Evolutionary conservation across 2,888 invertebrate genomes (phyloP).

Genomic region (Tribolium freemani): DNA sequence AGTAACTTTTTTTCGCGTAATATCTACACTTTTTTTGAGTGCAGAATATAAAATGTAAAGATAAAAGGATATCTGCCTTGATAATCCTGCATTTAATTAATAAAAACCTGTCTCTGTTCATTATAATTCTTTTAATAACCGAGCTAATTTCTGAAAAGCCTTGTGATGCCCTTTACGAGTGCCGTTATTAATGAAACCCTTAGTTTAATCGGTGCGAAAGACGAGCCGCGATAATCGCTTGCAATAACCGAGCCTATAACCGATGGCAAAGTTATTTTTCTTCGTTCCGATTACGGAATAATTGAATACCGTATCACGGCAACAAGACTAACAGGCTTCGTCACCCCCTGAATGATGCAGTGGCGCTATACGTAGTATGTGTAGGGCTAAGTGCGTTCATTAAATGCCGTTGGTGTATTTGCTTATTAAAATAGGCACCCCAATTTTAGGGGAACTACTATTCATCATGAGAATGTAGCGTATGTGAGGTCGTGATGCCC

Average conservation of each 20-base stretch:
- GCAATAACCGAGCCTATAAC: conserved; percentile 33
- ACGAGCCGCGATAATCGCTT: conserved; percentile 22
- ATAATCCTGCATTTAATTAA: not conserved
- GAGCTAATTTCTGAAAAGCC: not conserved
- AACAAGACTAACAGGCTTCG: conserved; percentile 37
- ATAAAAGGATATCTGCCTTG: not conserved
- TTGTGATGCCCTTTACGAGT: conserved; percentile 1
- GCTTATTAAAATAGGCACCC: conserved; percentile 64
- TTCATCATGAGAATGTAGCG: conserved; percentile 39
- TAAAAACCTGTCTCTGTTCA: not conserved
- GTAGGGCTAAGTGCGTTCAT: conserved; percentile 58
- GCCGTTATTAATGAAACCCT: conserved; percentile 11
- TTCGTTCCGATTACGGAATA: conserved; percentile 39
- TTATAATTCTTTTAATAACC: not conserved
- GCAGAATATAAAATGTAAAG: not conserved
- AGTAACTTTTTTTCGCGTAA: too few species aligned
- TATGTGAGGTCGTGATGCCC: conserved; percentile 38
- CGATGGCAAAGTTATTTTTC: conserved; percentile 33
- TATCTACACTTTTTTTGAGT: too few species aligned
- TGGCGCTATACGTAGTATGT: conserved; percentile 47
- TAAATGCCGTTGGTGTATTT: conserved; percentile 66
- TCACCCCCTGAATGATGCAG: conserved; percentile 39
- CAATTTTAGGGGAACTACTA: conserved; percentile 62
- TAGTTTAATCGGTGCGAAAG: conserved; percentile 15
- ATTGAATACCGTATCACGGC: conserved; percentile 44